A percentile compares a stretch with the other conserved stretches of the same genome.
phyloP scores from a whole-genome alignment of 2,797 vertebrate genomes.

The Urocyon cinereoargenteus region DNA sequence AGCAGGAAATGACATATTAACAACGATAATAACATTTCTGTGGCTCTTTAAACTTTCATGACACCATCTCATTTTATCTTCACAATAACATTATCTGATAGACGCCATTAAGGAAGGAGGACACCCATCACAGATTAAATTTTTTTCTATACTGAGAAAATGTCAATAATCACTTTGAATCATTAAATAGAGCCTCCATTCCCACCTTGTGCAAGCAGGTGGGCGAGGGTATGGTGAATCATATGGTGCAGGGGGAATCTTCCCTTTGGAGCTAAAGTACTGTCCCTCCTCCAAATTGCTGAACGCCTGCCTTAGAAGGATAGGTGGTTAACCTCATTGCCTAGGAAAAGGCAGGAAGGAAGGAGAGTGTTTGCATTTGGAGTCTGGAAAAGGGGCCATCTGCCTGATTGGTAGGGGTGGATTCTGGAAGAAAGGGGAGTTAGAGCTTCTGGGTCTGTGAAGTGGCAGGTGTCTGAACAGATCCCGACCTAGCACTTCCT shows the following conservation, averaged over 20 bases:
- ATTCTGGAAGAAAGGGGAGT: background rate
- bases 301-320: background rate
- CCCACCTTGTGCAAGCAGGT: background rate
- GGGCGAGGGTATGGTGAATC: background rate
- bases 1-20: slow-evolving; percentile 19
- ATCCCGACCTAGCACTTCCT: background rate
- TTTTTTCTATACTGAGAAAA: slow-evolving; percentile 5
- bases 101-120: background rate
- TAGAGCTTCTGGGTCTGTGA: background rate
- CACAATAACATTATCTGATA: background rate
- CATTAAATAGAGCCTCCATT: background rate
- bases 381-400: background rate
- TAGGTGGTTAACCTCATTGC: background rate
- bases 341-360: background rate
- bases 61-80: background rate
- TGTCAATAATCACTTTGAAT: slow-evolving; percentile 16
- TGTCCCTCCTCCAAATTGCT: background rate
- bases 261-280: background rate
- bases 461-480: background rate
- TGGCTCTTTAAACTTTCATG: slow-evolving; percentile 44
- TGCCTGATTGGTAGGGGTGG: background rate
- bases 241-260: background rate
- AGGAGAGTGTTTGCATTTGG: background rate
- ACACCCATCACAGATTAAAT: background rate
- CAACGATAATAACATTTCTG: background rate